Conservation (phyloP, 2,888 invertebrate genomes). For the Tridacna gigas region DNA sequence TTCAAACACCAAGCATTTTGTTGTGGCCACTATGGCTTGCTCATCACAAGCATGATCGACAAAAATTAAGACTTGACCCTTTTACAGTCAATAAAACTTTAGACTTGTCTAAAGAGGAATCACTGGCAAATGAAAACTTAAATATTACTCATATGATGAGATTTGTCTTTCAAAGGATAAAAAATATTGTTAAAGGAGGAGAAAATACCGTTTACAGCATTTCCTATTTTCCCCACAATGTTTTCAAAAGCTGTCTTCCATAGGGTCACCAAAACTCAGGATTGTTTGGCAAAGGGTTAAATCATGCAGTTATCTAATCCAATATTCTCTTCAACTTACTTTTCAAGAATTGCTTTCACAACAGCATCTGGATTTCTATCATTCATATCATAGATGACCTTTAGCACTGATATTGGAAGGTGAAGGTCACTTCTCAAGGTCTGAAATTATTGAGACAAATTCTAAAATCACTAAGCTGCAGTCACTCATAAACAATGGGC, state of each 20-base stretch:
- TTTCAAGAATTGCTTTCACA: slow-evolving; percentile 75
- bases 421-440: slow-evolving; percentile 77
- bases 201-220: background rate
- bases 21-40: no score
- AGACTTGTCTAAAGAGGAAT: no score
- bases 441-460: slow-evolving; percentile 61
- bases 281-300: background rate
- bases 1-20: no score
- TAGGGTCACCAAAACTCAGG: background rate
- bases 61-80: no score
- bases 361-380: slow-evolving; percentile 77
- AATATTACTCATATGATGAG: no score
- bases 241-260: background rate
- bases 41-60: no score
- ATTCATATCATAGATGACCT: slow-evolving; percentile 80
- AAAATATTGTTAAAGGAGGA: background rate
- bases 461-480: no score
- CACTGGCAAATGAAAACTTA: no score
- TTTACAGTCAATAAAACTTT: no score
- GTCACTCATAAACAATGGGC: no score
- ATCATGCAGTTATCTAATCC: no score
- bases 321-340: slow-evolving; percentile 62
- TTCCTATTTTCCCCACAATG: background rate
- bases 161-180: no score
- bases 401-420: slow-evolving; percentile 77